Evolutionary conservation across 2,888 invertebrate genomes (phyloP).

Genomic region (Nephrotoma flavescens): DNA sequence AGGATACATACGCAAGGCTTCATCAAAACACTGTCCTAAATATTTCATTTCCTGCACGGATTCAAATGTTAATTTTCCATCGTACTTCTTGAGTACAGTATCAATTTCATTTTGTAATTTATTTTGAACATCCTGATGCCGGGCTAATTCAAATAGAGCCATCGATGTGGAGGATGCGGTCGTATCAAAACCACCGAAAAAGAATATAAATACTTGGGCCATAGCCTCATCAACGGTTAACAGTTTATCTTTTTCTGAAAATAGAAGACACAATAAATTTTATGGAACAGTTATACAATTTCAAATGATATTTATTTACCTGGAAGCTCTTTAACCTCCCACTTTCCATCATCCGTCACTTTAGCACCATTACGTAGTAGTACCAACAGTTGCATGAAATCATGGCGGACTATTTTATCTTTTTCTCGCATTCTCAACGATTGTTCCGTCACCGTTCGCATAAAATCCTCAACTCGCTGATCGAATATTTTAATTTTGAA

Average conservation of each 20-base stretch:
- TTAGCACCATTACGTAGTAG: conserved; percentile 18
- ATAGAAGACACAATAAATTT: neutral
- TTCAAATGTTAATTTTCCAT: no score
- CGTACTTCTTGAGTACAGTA: no score
- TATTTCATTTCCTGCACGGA: no score
- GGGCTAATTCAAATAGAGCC: neutral
- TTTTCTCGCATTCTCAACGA: conserved; percentile 20
- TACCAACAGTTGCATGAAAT: conserved; percentile 24
- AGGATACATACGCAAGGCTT: no score
- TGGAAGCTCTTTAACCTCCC: conserved; percentile 2
- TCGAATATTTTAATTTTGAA: conserved; percentile 13
- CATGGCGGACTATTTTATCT: conserved; percentile 21
- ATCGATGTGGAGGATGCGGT: neutral
- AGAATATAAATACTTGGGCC: neutral
- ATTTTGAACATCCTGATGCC: neutral
- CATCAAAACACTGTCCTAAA: no score
- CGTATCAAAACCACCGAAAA: neutral
- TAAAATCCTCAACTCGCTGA: conserved; percentile 19
- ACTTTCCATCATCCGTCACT: conserved; percentile 6
- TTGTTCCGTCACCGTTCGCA: conserved; percentile 20
- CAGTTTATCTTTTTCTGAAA: neutral
- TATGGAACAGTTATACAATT: no score
- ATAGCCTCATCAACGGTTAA: neutral
- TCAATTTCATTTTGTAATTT: neutral
- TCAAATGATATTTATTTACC: neutral